Base-by-base conservation (phyloP, 2,113 vertebrate species). In the Corvus hawaiiensis region DNA sequence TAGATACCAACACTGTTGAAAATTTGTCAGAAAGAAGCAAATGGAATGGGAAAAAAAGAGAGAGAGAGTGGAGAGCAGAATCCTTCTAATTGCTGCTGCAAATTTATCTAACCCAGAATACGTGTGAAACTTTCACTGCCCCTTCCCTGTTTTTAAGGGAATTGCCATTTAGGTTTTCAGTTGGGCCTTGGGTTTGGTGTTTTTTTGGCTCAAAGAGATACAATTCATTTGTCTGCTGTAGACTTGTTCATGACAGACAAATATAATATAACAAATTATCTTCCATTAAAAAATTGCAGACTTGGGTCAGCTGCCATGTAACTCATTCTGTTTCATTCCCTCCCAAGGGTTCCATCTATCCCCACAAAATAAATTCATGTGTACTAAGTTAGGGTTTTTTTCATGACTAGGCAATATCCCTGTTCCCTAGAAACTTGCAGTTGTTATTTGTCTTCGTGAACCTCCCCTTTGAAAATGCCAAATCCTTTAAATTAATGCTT, bases 401-500 rank as follows among this genome's bases (percentile, higher is more conserved):
- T 90, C 91, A 95, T 94, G 94, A 96, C 82, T 85, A 86, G 85
- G 92, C 92, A 86, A 93, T 96, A 94, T 95, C 90, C 79, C 30
- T 61, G 82, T 59, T 94, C 94, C 93, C 85, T 93, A 67, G 96
- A 90, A 97, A 91, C 72, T 92, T 92, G 84, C 82, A 91, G 93
- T 97, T 93, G 87, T 97, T 96, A 90, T 96, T 94, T 95, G 87
- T 92, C 94, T 95, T 93, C 43, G 9, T 83, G 82, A 90, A 80
- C 75, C 82, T 95, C 75, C 61, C 59, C 72, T 94, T 94, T 96
- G 90, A 96, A 97, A 96, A 96, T 92, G 92, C 64, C 85, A 96
- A 86, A 96, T 95, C 95, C 85, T 93, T 96, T 88, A 93, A 97
- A 96, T 96, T 96, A 96, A 95, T 97, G 93, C 93, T 94, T 95